Conservation (phyloP, 2,113 vertebrate genomes). For the Anoura caudifer region DNA sequence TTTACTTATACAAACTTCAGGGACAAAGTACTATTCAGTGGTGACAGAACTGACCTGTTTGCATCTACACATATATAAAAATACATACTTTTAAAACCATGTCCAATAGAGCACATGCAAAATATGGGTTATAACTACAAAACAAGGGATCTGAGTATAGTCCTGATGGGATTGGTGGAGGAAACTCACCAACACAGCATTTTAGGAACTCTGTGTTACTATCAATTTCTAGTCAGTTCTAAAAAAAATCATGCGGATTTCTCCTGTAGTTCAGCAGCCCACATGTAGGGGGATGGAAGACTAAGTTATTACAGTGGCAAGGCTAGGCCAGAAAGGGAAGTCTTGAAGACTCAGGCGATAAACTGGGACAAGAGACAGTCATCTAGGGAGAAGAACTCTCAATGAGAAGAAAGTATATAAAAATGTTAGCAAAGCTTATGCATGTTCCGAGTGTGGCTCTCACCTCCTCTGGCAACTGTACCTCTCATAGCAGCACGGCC, state of each 20-base stretch:
- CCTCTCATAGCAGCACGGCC: fast-evolving
- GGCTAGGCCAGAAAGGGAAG: background rate
- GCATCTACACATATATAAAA: background rate
- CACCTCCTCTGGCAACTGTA: too few species aligned
- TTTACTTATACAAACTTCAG: background rate
- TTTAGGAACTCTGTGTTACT: too few species aligned
- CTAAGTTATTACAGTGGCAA: background rate
- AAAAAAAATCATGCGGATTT: background rate
- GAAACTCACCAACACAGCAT: background rate
- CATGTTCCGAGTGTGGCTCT: background rate
- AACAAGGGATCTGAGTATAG: background rate
- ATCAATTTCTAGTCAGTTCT: background rate
- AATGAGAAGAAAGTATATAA: background rate
- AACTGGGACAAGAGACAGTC: background rate
- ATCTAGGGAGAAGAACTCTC: background rate
- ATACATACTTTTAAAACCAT: background rate
- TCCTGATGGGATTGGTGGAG: background rate
- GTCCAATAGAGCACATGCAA: background rate
- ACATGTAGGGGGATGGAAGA: background rate
- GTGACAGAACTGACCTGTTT: background rate
- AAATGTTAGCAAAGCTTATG: background rate
- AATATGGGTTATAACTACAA: background rate
- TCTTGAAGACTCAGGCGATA: background rate
- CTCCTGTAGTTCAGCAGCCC: background rate
- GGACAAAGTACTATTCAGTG: background rate